Conservation (phyloP, 2,113 vertebrate species). For the Gymnocephalus cernua region DNA sequence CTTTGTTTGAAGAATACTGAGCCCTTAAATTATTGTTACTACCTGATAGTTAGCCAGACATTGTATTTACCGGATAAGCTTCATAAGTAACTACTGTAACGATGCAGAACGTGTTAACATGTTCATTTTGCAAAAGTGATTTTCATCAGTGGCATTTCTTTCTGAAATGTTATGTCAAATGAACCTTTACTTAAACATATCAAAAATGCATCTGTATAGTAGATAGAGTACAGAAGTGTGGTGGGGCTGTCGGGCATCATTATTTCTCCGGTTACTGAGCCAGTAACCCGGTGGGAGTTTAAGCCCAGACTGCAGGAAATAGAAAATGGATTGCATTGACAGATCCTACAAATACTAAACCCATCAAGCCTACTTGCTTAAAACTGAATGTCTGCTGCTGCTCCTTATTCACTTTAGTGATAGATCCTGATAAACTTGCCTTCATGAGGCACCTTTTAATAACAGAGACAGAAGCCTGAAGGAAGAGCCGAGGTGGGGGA, state of each 20-base stretch:
- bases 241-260: neutral
- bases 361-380: neutral
- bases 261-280: neutral
- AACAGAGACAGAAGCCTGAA: neutral
- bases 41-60: neutral
- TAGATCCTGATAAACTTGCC: neutral
- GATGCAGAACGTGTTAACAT: neutral
- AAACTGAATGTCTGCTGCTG: neutral
- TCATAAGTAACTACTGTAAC: neutral
- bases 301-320: neutral
- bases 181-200: neutral
- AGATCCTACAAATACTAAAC: too few relatives aligned
- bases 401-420: neutral
- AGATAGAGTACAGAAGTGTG: too few relatives aligned
- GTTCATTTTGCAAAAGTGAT: neutral
- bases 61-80: neutral
- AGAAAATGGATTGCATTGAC: neutral
- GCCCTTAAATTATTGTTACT: neutral
- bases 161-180: neutral
- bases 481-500: neutral
- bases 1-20: neutral
- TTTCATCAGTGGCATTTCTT: neutral
- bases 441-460: neutral
- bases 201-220: neutral
- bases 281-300: neutral